Evolutionary conservation across 2,113 vertebrate genomes (phyloP), one percentile per base, ranked within the genome.

Genomic region (Pica pica): DNA sequence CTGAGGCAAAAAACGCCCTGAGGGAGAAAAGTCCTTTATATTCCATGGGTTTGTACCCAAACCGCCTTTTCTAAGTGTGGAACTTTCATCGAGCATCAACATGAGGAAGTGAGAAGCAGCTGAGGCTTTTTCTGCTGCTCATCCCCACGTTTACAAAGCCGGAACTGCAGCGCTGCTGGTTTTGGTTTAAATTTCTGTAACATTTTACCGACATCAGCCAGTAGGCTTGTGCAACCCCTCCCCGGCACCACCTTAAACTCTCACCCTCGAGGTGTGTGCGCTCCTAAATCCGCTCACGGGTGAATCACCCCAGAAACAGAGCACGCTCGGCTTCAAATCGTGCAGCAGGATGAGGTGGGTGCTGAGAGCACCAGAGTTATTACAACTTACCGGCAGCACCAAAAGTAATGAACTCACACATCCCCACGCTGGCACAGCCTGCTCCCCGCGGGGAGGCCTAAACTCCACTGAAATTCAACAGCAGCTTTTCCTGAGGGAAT

Each of bases 281-380:
- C 17, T 70, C 20, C 65, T 12, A 21, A 47, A 68, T 1, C 26
- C 26, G 27, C 37, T 68, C 83, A 6, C 1, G 11, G 20, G 4
- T 30, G 5, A 41, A 55, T 8, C 16, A 14, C 2, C n/a, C 10
- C 57, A 16, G 11, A 11, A n/a, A 21, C 13, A 5, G 17, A 26
- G 37, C 42, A 1, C 19, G 2, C 39, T 1, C 8, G 14, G n/a
- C 28, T 39, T 12, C 41, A 50, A 50, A 50, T 3, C 16, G 35
- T 0, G 35, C 44, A 17, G 61, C 37, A 3, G 13, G 16, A 13
- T 1, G 31, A n/a, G 50, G 1, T 0, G 9, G 1, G n/a, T 3
- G 28, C 69, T 13, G 60, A 49, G 35, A 59, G 35, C 16, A 35
- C 15, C 30, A 3, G 13, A 41, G 53, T 19, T 44, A 7, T 8